Percentiles rank a stretch among this genome's conserved stretches.
Evolutionary conservation across 1,140 invertebrate species (phyloP).

Genomic region (Antheraea pernyi): DNA sequence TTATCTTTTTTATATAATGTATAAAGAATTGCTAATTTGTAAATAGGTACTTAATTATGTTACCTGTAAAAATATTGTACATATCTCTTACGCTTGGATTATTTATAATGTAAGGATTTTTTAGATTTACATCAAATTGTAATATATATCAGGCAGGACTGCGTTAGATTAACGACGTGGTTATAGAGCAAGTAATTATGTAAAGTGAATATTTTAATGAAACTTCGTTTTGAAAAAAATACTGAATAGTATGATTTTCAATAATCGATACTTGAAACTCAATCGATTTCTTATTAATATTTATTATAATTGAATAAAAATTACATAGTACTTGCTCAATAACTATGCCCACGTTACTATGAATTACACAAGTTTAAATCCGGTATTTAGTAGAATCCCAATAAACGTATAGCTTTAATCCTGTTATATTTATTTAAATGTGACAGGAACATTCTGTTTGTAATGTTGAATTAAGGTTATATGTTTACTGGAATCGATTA

Average conservation of each 20-base stretch:
- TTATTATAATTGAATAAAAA: not conserved
- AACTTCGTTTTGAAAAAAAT: no score
- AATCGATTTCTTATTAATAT: not conserved
- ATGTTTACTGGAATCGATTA: no score
- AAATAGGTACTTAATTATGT: conserved; percentile 78
- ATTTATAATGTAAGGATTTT: conserved; percentile 68
- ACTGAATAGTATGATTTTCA: no score
- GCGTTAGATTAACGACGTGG: not conserved
- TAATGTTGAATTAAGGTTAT: no score
- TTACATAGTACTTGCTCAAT: not conserved
- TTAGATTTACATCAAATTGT: conserved; percentile 52
- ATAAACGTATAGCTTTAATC: no score
- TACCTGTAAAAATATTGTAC: conserved; percentile 78
- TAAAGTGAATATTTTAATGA: no score
- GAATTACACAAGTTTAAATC: not conserved
- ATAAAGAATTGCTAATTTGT: conserved; percentile 78
- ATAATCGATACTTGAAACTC: not conserved
- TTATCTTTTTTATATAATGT: conserved; percentile 78
- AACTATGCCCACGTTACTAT: not conserved
- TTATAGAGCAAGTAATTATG: not conserved
- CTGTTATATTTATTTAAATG: no score
- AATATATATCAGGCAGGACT: conserved; percentile 24
- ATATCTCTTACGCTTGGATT: conserved; percentile 77
- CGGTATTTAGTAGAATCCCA: not conserved
- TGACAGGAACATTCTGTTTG: no score